phyloP scores from a whole-genome alignment of 2,113 vertebrate genomes.

The Neofelis nebulosa region DNA sequence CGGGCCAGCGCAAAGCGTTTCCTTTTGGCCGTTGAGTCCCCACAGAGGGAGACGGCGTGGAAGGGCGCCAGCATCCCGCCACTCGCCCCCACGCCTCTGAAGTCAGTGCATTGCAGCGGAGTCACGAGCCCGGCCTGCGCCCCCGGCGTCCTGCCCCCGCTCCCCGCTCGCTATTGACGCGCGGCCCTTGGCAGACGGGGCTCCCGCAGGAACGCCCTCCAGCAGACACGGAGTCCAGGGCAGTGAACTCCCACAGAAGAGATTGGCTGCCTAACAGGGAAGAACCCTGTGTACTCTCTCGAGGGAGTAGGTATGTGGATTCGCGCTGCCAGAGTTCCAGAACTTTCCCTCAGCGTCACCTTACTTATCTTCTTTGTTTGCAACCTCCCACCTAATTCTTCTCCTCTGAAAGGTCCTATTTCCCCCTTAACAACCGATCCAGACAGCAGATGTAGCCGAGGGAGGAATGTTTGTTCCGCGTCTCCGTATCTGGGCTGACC shows the following conservation, averaged over 20 bases:
- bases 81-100: neutral
- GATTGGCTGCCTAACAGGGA: neutral
- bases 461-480: neutral
- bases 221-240: fast-evolving
- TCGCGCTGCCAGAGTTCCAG: slow-evolving; percentile 42
- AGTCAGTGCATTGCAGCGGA: neutral
- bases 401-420: neutral
- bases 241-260: neutral
- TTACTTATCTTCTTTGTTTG: neutral
- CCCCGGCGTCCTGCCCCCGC: neutral
- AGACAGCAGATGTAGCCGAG: neutral
- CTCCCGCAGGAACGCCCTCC: neutral
- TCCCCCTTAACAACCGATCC: neutral
- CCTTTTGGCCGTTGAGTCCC: neutral
- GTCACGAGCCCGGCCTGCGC: neutral
- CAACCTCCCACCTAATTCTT: neutral
- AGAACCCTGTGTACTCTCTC: neutral
- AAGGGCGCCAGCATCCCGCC: neutral
- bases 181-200: neutral
- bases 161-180: neutral
- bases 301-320: neutral
- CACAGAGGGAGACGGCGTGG: neutral
- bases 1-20: neutral
- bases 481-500: neutral
- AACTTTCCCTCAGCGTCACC: slow-evolving; percentile 10